Evolutionary conservation across 2,113 vertebrate species (phyloP).

Genomic region (Lontra canadensis): DNA sequence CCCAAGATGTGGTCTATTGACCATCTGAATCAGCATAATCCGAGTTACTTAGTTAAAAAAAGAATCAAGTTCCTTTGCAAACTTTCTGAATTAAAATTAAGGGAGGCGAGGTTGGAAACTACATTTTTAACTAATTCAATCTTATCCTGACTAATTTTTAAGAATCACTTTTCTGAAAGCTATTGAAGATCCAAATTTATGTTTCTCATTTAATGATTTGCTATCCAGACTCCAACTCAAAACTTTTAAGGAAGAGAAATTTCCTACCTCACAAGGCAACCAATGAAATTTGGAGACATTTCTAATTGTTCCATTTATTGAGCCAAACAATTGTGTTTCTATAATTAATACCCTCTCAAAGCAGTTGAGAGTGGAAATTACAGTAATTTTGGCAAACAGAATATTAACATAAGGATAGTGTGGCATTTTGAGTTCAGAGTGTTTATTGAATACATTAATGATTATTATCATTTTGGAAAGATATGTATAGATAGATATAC

Average conservation of each 20-base stretch:
- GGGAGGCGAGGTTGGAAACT: neutral
- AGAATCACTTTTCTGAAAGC: neutral
- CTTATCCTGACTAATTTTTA: neutral
- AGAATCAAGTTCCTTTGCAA: neutral
- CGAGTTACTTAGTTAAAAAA: neutral
- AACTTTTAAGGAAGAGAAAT: neutral
- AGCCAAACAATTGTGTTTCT: neutral
- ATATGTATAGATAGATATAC: neutral
- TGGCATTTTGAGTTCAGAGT: neutral
- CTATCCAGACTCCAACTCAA: neutral
- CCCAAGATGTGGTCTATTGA: neutral
- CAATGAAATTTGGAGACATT: neutral
- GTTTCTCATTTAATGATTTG: neutral
- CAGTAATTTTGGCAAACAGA: neutral
- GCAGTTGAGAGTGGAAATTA: neutral
- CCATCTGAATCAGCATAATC: neutral
- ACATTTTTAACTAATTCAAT: neutral
- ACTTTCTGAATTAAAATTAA: neutral
- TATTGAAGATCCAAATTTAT: neutral
- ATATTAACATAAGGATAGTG: neutral
- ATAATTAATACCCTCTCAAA: neutral
- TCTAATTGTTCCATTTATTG: neutral
- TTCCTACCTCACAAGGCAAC: neutral
- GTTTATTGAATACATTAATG: neutral
- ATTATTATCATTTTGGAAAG: neutral